Percentiles rank a stretch among this genome's conserved stretches.
phyloP scores from a whole-genome alignment of 2,113 vertebrate species.

The Merops nubicus region DNA sequence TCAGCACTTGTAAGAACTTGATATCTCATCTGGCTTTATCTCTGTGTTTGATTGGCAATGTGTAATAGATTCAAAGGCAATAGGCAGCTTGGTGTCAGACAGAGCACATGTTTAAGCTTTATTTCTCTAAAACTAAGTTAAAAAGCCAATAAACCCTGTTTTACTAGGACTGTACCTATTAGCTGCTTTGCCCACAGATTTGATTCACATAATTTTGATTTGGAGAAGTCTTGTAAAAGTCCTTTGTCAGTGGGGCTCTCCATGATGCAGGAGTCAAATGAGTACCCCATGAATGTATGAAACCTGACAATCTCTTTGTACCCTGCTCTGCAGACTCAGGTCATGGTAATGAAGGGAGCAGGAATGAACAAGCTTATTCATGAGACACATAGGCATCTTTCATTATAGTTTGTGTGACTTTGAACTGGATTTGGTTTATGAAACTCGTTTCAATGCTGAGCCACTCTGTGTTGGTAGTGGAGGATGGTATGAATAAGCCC shows the following conservation, averaged over 20 bases:
- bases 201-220: background rate
- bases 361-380: background rate
- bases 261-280: background rate
- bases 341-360: background rate
- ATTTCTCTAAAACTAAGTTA: background rate
- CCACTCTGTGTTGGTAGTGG: background rate
- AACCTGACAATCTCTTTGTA: background rate
- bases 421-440: background rate
- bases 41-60: background rate
- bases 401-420: background rate
- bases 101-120: background rate
- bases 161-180: background rate
- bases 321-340: background rate
- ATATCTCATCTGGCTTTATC: background rate
- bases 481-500: background rate
- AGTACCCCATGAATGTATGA: background rate
- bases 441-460: background rate
- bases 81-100: background rate
- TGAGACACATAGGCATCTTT: background rate
- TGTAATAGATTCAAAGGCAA: background rate
- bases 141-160: background rate
- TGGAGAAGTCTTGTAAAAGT: background rate
- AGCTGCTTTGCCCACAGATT: background rate
- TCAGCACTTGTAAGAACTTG: background rate
- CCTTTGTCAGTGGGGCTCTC: background rate